Percentiles rank a stretch among this genome's conserved stretches.
These are phyloP conservation scores for Sarcophaga subvicina DNA, from an alignment of 2,888 invertebrate species.

Conservation along the genomic window DNA sequence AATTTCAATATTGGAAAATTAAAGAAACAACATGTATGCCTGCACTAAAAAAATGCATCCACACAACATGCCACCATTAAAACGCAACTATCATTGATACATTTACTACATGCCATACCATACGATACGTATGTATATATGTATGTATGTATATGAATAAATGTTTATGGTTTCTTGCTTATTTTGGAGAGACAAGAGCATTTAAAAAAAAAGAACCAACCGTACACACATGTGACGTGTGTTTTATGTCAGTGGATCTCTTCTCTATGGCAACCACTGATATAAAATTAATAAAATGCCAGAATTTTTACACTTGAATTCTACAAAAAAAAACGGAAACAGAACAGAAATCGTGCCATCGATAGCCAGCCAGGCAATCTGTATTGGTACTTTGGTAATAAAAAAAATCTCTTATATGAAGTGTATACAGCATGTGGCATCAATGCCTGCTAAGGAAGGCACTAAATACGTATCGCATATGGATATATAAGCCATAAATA, in stretches of 20 bases:
- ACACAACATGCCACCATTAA: slow-evolving; percentile 9
- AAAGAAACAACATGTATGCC: not conserved
- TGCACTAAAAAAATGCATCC: not conserved
- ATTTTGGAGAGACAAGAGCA: slow-evolving; percentile 16
- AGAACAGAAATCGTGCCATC: not conserved
- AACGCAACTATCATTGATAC: slow-evolving; percentile 19
- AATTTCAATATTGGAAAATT: slow-evolving; percentile 54
- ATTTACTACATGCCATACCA: not conserved
- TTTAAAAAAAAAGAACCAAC: not conserved
- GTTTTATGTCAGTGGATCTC: slow-evolving; percentile 52
- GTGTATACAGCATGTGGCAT: not conserved
- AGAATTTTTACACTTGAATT: slow-evolving; percentile 62
- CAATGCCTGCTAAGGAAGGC: not conserved
- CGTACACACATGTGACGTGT: slow-evolving; percentile 45
- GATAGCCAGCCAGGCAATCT: not conserved
- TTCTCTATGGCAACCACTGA: slow-evolving; percentile 26
- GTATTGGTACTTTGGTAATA: not conserved
- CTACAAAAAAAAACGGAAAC: not conserved
- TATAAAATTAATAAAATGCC: slow-evolving; percentile 33
- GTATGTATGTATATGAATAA: not conserved
- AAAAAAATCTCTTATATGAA: not conserved
- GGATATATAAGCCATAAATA: slow-evolving; percentile 21
- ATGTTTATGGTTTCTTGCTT: slow-evolving; percentile 5
- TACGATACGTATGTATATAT: too few relatives aligned
- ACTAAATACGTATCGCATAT: not conserved